These are phyloP conservation scores for Scaptomyza hsui DNA, from an alignment of 1,140 invertebrate genomes.

Conservation along the genomic window DNA sequence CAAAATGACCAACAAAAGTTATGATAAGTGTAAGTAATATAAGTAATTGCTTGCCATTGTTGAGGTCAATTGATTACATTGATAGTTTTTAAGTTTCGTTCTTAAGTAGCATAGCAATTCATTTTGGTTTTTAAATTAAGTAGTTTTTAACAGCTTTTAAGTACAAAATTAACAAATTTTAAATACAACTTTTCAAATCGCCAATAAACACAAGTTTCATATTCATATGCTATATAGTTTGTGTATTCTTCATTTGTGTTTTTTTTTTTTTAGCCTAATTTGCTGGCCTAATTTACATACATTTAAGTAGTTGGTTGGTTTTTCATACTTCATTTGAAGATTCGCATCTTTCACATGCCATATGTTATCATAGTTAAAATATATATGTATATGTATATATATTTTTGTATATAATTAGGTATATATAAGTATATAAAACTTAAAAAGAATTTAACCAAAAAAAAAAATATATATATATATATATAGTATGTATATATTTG, in stretches of 20 bases:
- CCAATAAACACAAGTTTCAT: conserved; percentile 37
- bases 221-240: conserved; percentile 6
- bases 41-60: conserved; percentile 33
- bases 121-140: neutral
- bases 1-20: conserved; percentile 1
- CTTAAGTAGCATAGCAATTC: conserved; percentile 16
- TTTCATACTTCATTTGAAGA: conserved; percentile 36
- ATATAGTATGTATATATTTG: conserved; percentile 42
- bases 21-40: conserved; percentile 5
- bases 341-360: conserved; percentile 8
- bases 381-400: conserved; percentile 57
- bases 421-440: conserved; percentile 61
- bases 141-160: neutral
- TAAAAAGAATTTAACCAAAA: conserved; percentile 79
- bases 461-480: too few relatives aligned
- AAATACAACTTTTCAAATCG: conserved; percentile 54
- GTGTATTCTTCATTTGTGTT: conserved; percentile 8
- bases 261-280: conserved; percentile 47
- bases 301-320: conserved; percentile 24
- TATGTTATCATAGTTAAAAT: conserved; percentile 61
- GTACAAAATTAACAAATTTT: conserved; percentile 31
- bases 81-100: neutral
- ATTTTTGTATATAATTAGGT: conserved; percentile 36
- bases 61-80: conserved; percentile 6
- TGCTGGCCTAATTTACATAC: conserved; percentile 41